phyloP scores from a whole-genome alignment of 2,888 invertebrate species.

The Brenthis ino region DNA sequence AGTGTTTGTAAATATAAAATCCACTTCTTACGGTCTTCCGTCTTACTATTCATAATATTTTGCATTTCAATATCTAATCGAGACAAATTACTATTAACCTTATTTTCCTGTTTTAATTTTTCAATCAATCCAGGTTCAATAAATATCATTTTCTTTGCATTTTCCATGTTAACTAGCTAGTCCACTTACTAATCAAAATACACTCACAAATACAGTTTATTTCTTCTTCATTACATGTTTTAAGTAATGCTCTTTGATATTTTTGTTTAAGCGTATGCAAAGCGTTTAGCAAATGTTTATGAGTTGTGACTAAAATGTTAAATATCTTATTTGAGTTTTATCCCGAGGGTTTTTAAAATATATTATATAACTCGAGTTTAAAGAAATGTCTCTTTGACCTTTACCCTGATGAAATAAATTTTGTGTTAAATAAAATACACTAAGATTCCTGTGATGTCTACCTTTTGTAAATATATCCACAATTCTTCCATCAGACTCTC shows the following conservation, averaged over 20 bases:
- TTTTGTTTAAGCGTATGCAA: conserved; percentile 12
- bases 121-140: too few species aligned
- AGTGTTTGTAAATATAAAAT: too few species aligned
- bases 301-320: conserved; percentile 35
- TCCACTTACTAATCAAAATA: too few species aligned
- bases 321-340: conserved; percentile 43
- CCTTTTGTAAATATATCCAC: conserved; percentile 44
- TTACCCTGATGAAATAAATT: conserved; percentile 44
- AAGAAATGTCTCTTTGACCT: conserved; percentile 41
- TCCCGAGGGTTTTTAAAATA: conserved; percentile 46
- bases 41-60: too few species aligned
- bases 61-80: too few species aligned
- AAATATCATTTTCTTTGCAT: too few species aligned
- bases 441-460: conserved; percentile 45
- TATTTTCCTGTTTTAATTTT: too few species aligned
- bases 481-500: conserved; percentile 46
- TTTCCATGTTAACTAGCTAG: too few species aligned
- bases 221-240: conserved; percentile 24
- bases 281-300: conserved; percentile 4
- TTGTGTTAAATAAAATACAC: conserved; percentile 47
- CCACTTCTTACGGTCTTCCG: too few species aligned
- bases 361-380: conserved; percentile 43
- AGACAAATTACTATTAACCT: too few species aligned
- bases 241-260: conserved; percentile 11
- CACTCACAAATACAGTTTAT: conserved; percentile 31